Conservation (phyloP, 2,113 vertebrate genomes). For the Ranitomeya imitator region DNA sequence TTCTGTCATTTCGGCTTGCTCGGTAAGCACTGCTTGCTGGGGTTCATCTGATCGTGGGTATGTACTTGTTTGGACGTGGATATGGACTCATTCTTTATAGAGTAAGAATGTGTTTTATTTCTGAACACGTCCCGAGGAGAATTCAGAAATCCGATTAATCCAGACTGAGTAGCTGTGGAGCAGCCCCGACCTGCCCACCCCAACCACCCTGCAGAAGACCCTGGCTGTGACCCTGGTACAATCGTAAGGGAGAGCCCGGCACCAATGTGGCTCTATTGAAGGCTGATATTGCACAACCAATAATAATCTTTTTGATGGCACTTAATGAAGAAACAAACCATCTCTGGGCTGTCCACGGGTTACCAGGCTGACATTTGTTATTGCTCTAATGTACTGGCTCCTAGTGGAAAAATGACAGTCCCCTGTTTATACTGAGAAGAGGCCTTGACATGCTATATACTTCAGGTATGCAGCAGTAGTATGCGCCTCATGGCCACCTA, state of each 20-base stretch:
- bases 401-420: constrained; percentile 35
- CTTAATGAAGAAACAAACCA: background rate
- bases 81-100: background rate
- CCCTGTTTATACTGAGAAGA: constrained; percentile 40
- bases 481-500: background rate
- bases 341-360: background rate
- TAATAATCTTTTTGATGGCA: background rate
- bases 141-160: constrained; percentile 38
- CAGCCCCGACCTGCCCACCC: background rate
- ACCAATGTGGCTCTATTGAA: background rate
- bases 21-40: background rate
- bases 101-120: constrained; percentile 12
- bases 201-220: background rate
- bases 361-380: constrained; percentile 30
- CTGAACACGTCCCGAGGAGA: constrained; percentile 25
- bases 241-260: background rate
- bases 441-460: constrained; percentile 38
- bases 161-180: constrained; percentile 36
- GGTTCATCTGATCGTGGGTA: background rate
- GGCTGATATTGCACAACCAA: background rate
- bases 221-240: background rate
- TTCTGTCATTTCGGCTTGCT: background rate
- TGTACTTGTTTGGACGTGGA: background rate
- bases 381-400: constrained; percentile 24
- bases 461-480: background rate